phyloP scores from a whole-genome alignment of 2,888 invertebrate species.

The Tortrix viridana region DNA sequence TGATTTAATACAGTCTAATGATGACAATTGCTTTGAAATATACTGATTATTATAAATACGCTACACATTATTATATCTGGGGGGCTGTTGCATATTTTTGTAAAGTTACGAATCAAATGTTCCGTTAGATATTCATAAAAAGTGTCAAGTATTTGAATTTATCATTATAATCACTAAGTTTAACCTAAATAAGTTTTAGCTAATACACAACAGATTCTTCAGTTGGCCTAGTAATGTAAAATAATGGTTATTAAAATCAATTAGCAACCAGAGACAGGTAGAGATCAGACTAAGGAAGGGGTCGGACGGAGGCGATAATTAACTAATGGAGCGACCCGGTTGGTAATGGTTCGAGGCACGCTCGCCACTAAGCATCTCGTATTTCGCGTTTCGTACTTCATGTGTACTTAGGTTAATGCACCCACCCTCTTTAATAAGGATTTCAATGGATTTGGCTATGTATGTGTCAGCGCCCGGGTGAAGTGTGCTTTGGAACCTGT shows the following conservation, averaged over 20 bases:
- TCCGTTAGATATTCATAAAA: too few species aligned
- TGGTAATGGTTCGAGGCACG: constrained; percentile 79
- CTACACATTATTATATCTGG: too few species aligned
- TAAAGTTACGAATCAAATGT: too few species aligned
- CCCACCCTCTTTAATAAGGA: constrained; percentile 3
- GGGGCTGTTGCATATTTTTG: too few species aligned
- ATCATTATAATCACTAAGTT: too few species aligned
- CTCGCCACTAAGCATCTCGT: constrained; percentile 66
- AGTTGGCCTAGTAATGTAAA: not conserved
- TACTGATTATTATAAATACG: too few species aligned
- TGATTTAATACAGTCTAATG: constrained; percentile 58
- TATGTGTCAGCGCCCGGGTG: too few species aligned
- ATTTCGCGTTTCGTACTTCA: constrained; percentile 51
- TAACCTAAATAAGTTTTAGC: too few species aligned
- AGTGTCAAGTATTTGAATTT: constrained; percentile 13
- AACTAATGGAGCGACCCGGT: constrained; percentile 69
- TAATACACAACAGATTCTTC: not conserved
- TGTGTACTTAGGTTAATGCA: constrained; percentile 15
- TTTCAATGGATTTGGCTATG: not conserved
- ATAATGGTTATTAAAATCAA: constrained; percentile 60
- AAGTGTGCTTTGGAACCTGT: not conserved
- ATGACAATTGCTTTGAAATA: not conserved
- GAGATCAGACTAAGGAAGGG: constrained; percentile 80
- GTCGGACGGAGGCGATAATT: constrained; percentile 70
- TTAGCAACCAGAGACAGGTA: constrained; percentile 70